Conservation (phyloP, 2,113 vertebrate species). For the Pachypanchax playfairii region DNA sequence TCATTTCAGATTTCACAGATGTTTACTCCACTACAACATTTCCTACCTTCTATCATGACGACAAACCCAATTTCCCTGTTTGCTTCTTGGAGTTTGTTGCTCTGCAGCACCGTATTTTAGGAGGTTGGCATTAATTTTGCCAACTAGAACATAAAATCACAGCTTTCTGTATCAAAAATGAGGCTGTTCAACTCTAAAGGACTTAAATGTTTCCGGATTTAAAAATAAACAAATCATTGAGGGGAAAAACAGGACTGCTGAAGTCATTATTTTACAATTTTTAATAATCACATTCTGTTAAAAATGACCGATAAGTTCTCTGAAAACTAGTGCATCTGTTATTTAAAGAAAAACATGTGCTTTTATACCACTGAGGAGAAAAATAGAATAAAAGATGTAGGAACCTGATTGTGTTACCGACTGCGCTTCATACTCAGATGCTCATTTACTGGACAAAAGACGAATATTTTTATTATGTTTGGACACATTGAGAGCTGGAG, state of each 20-base stretch:
- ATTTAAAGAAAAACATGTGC: background rate
- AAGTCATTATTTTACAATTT: too few species aligned
- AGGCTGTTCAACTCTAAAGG: conserved; percentile 21
- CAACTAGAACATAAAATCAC: background rate
- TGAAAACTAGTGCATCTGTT: background rate
- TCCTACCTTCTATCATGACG: conserved; percentile 5
- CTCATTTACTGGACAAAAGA: conserved; percentile 1
- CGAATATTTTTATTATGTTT: conserved; percentile 34
- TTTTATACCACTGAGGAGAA: background rate
- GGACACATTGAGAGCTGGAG: conserved; percentile 34
- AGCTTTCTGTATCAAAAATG: conserved; percentile 17
- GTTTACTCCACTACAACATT: conserved; percentile 11
- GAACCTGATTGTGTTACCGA: conserved; percentile 2
- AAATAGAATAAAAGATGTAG: background rate
- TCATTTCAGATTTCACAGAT: background rate
- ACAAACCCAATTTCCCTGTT: background rate
- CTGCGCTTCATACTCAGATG: conserved; percentile 1
- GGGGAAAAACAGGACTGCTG: too few species aligned
- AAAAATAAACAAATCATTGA: too few species aligned
- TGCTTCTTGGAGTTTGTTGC: conserved; percentile 20
- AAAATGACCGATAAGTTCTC: conserved; percentile 1
- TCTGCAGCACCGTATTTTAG: conserved; percentile 10
- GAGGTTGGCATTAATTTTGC: conserved; percentile 2
- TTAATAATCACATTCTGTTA: conserved; percentile 9
- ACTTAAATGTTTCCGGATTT: conserved; percentile 14